Conservation (phyloP, 1,140 invertebrate species). For the Pomacea maculata region DNA sequence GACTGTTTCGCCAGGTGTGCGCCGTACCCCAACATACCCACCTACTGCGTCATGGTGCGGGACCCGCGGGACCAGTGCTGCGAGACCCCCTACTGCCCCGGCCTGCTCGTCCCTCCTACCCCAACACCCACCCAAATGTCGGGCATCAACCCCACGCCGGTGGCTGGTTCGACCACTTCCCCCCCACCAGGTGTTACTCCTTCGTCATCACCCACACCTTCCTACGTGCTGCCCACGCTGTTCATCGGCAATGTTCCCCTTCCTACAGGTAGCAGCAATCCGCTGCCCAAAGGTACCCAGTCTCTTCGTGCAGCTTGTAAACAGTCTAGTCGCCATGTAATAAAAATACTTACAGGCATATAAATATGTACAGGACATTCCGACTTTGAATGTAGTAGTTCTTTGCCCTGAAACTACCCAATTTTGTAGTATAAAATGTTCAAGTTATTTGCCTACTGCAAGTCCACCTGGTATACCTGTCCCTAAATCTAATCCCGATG, state of each 20-base stretch:
- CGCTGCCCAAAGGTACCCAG: constrained; percentile 9
- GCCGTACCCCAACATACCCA: constrained; percentile 41
- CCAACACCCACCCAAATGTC: constrained; percentile 26
- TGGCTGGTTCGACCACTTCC: background rate
- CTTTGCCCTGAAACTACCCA: too few species aligned
- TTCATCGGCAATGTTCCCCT: background rate
- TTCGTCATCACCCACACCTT: background rate
- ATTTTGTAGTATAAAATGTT: too few species aligned
- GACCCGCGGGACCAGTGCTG: constrained; percentile 48
- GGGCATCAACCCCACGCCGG: background rate
- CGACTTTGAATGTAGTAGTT: too few species aligned
- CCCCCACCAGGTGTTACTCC: background rate
- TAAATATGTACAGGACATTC: too few species aligned
- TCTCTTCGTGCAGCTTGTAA: background rate
- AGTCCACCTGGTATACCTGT: too few species aligned
- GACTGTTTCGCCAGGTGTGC: constrained; percentile 35
- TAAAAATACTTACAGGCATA: background rate
- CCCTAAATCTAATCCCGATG: too few species aligned
- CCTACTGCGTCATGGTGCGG: constrained; percentile 36
- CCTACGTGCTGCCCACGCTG: background rate
- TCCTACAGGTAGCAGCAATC: background rate
- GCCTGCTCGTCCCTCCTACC: constrained; percentile 17
- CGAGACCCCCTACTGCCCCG: constrained; percentile 42
- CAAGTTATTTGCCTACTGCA: too few species aligned
- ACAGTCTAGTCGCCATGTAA: background rate